Percentiles rank a stretch among this genome's conserved stretches.
Conservation (phyloP, 2,888 invertebrate species). For the Rotaria socialis region DNA sequence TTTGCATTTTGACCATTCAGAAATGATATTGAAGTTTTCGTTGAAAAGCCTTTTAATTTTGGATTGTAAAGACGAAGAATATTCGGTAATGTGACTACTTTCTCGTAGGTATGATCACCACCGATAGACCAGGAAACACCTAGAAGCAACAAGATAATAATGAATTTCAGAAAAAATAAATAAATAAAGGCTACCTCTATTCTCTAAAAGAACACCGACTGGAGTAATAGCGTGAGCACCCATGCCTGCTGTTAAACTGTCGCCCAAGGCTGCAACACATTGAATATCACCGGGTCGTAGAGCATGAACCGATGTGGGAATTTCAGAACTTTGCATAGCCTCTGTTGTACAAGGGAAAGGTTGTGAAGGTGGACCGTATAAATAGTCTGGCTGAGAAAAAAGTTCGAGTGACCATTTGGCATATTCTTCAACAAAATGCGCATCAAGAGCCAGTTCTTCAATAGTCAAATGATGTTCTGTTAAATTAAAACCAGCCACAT, state of each 20-base stretch:
- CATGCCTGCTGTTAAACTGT: constrained; percentile 53
- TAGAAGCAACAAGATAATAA: background rate
- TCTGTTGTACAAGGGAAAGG: background rate
- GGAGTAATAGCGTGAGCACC: constrained; percentile 52
- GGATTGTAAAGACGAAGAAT: constrained; percentile 54
- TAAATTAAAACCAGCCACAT: background rate
- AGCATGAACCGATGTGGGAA: constrained; percentile 50
- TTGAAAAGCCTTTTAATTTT: constrained; percentile 52
- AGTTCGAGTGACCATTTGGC: background rate
- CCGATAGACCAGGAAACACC: constrained; percentile 53
- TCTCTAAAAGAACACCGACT: constrained; percentile 51
- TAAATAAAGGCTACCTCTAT: constrained; percentile 48
- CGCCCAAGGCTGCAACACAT: constrained; percentile 52
- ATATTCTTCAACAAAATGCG: background rate
- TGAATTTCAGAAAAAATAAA: background rate
- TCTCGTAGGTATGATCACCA: constrained; percentile 50
- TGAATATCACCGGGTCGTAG: constrained; percentile 52
- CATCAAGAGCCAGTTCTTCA: background rate
- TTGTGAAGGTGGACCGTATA: background rate
- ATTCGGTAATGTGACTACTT: constrained; percentile 52
- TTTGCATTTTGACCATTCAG: constrained; percentile 24
- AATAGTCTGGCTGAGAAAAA: background rate
- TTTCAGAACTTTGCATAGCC: background rate
- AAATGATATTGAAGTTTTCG: constrained; percentile 47
- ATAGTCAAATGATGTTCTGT: background rate